These are phyloP conservation scores for Muschampia plurimacula DNA, from an alignment of 2,888 invertebrate genomes.

Conservation along the genomic window DNA sequence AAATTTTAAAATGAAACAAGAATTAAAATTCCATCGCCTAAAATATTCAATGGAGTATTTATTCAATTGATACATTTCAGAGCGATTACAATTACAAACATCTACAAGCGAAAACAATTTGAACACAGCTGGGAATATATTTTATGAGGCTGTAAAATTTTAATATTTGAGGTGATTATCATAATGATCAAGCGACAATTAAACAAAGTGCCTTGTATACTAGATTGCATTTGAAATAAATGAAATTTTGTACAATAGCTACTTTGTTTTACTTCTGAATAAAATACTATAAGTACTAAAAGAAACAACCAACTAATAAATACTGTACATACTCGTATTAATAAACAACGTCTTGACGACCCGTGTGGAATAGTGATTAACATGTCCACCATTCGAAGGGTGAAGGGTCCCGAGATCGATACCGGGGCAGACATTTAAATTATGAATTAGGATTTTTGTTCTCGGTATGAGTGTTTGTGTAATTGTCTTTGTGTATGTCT, in stretches of 20 bases:
- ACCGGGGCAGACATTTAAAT: no score
- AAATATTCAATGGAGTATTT: conserved; percentile 19
- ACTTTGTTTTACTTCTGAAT: neutral
- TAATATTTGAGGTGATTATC: conserved; percentile 28
- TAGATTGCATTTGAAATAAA: conserved; percentile 24
- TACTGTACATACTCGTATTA: no score
- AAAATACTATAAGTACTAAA: no score
- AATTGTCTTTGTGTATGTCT: no score
- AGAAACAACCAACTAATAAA: no score
- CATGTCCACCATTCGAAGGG: no score
- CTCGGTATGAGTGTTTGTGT: no score
- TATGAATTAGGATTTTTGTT: no score
- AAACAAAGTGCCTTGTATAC: conserved; percentile 20
- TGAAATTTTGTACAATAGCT: conserved; percentile 2
- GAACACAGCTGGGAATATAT: conserved; percentile 14
- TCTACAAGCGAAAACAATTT: conserved; percentile 20
- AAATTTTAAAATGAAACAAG: conserved; percentile 6
- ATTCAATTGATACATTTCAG: conserved; percentile 22
- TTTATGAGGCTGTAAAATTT: conserved; percentile 6
- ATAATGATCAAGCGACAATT: neutral
- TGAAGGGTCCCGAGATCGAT: no score
- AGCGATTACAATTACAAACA: conserved; percentile 13
- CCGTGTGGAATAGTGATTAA: no score
- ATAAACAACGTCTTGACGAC: no score
- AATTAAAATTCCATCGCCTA: conserved; percentile 10